phyloP scores from a whole-genome alignment of 2,113 vertebrate species.

The Pelecanoides urinatrix region DNA sequence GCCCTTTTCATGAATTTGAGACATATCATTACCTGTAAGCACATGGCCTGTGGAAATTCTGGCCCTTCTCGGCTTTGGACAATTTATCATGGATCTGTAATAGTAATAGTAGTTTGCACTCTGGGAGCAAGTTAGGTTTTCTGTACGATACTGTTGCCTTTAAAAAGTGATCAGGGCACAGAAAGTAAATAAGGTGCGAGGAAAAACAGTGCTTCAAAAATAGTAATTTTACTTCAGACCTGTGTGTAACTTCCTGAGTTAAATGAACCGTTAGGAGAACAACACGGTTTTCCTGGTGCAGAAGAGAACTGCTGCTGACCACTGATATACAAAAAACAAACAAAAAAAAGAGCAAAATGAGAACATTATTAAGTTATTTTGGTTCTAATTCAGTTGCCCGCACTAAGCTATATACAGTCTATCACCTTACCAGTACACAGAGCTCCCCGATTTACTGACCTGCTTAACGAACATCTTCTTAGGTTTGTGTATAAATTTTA shows the following conservation, averaged over 20 bases:
- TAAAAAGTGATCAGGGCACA: not conserved
- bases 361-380: not conserved
- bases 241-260: not conserved
- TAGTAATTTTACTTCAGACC: not conserved
- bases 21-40: not conserved
- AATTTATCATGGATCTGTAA: not conserved
- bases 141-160: not conserved
- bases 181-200: not conserved
- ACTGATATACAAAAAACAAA: not conserved
- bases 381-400: not conserved
- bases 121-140: not conserved
- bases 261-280: not conserved
- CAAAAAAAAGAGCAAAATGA: not conserved
- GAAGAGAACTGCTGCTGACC: fast-evolving
- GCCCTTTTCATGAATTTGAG: not conserved
- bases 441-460: not conserved
- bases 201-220: not conserved
- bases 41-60: not conserved
- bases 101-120: not conserved
- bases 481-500: not conserved
- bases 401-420: not conserved
- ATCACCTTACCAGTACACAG: not conserved
- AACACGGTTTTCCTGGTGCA: not conserved
- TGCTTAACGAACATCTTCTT: not conserved
- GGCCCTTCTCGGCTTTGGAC: not conserved